Evolutionary conservation across 2,113 vertebrate genomes (phyloP), one percentile per base, ranked within the genome.

Genomic region (Picathartes gymnocephalus): DNA sequence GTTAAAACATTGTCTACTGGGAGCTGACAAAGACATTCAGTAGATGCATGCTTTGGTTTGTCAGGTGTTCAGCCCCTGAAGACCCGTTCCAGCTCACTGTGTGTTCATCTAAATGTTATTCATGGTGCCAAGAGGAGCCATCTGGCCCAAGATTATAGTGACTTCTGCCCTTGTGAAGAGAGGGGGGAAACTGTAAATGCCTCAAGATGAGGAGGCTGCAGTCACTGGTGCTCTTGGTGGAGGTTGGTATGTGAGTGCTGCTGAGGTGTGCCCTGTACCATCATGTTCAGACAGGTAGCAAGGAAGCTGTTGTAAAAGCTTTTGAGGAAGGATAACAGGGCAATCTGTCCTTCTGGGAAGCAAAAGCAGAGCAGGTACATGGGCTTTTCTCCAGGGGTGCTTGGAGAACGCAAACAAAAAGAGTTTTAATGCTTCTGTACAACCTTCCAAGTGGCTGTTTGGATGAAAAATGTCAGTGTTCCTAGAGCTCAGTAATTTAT

Each of bases 21-120:
- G 91, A 97, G 71, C 93, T 97, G 96, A 95, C 97, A 97, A 86
- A 97, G 92, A 72, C 85, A 82, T 95, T 97, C 96, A 96, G 91
- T 10, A 94, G 88, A 94, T 86, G 86, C 88, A 91, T 86, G 82
- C 91, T 93, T 97, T 91, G 81, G 56, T 89, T 81, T 91, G 92
- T 95, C 86, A 89, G 92, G 88, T 5, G 0, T 83, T 71, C 54
- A 68, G 91, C 87, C 95, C 91, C 96, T 2, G 68, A 94, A 97
- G 93, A 96, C 87, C 31, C 51, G 35, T 68, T 88, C 68, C 69
- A 84, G 44, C 73, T 95, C 57, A 23, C 90, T 94, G 30, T 81
- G 27, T 51, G 60, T 72, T 93, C 33, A 37, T 78, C 64, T 86
- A 48, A 81, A 88, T 2, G 8, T 53, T 90, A 76, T 79, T 89